Evolutionary conservation across 2,888 invertebrate genomes (phyloP).

Genomic region (Cephus sareptanus): DNA sequence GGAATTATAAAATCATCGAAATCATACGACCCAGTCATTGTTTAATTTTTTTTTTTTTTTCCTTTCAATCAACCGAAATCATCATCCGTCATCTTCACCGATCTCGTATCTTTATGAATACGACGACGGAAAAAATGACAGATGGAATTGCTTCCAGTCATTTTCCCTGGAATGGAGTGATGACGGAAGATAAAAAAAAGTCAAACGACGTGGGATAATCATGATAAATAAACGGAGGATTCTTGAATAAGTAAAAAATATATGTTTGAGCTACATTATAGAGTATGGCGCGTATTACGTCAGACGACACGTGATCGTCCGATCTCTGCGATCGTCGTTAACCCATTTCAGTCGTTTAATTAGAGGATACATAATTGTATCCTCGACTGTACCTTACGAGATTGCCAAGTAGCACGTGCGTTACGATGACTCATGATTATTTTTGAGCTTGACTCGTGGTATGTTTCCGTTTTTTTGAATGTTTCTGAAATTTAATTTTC

Average conservation of each 20-base stretch:
- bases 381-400: not conserved
- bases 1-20: not conserved
- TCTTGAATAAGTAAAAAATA: not conserved
- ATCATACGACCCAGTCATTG: not conserved
- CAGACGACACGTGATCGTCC: not conserved
- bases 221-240: not conserved
- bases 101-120: not conserved
- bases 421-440: not conserved
- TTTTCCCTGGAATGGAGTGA: not conserved
- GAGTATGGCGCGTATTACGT: not conserved
- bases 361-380: conserved; percentile 18
- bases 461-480: conserved; percentile 11
- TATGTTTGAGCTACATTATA: not conserved
- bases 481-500: not conserved
- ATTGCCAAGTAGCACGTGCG: not conserved
- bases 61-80: no score
- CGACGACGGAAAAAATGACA: not conserved
- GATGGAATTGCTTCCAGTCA: not conserved
- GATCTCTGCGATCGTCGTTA: conserved; percentile 3
- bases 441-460: conserved; percentile 5
- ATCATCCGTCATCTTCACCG: no score
- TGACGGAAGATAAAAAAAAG: not conserved
- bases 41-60: no score
- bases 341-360: conserved; percentile 20
- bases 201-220: not conserved